Base-by-base conservation (phyloP, 2,888 invertebrate genomes). In the Arge pagana region DNA sequence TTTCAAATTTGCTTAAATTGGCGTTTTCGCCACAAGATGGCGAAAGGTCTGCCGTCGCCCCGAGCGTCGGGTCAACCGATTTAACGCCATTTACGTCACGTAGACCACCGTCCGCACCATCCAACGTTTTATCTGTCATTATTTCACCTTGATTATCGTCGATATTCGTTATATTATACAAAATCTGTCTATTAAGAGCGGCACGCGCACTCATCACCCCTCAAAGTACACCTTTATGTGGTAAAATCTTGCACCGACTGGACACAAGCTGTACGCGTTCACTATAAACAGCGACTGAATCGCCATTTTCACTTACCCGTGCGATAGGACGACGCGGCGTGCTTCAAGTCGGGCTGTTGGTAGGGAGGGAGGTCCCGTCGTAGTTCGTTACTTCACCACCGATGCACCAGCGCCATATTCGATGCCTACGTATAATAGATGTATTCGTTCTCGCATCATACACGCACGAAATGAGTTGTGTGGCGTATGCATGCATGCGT, bases 241-340 rank as follows among this genome's bases (percentile, higher is more conserved):
- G 45, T 53, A 49, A 54, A 57, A 61, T 41, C 56, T 60, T 50
- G 28, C 50, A 56, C 59, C 37, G 49, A 54, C 62, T 56, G 43
- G 43, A 45, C 43, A 65, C 61, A 55, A 69, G 60, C 63, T 61
- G 63, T 66, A 65, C 66, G 63, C 64, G 60, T 62, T 61, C 60
- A 64, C 68, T 65, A 70, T 72, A 71, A 71, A 71, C 70, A 72
- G 69, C 71, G 66, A 73, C 71, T 67, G 67, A 71, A 66, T 70
- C 70, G 74, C 74, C 74, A 74, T 74, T 68, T 74, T 73, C 69
- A 70, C 69, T 65, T 62, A 63, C 63, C 64, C 67, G 66, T 66
- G 68, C 70, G 68, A 67, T 68, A 67, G 65, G 60, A 56, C 53
- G 61, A 58, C 62, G 63, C 59, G 61, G 63, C 61, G 58, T 57